Conservation (phyloP, 1,140 invertebrate species). For the Zaprionus lachaisei region DNA sequence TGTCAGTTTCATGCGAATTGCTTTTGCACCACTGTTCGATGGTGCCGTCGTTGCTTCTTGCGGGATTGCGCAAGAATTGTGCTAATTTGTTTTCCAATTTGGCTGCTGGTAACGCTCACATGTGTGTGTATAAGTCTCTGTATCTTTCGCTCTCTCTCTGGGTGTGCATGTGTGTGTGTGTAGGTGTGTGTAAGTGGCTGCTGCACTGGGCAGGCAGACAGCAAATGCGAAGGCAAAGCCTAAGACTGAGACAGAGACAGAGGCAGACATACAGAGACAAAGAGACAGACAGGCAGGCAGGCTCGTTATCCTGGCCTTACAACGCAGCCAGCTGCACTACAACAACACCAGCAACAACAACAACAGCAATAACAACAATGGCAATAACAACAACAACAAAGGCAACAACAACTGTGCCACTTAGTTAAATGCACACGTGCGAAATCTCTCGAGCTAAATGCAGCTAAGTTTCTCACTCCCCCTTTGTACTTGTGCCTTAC, state of each 20-base stretch:
- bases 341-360: conserved; percentile 11
- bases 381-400: neutral
- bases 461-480: conserved; percentile 43
- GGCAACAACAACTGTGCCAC: conserved; percentile 50
- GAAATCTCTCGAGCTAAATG: conserved; percentile 78
- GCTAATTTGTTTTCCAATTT: conserved; percentile 77
- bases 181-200: conserved; percentile 18
- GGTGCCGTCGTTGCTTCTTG: conserved; percentile 17
- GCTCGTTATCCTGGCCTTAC: conserved; percentile 41
- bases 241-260: neutral
- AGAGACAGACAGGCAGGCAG: neutral
- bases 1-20: conserved; percentile 40
- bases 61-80: conserved; percentile 68
- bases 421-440: conserved; percentile 77
- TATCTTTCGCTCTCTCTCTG: neutral
- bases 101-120: conserved; percentile 34
- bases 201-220: conserved; percentile 3
- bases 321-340: conserved; percentile 31
- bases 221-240: neutral
- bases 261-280: neutral
- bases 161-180: conserved; percentile 9
- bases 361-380: conserved; percentile 16
- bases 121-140: conserved; percentile 10
- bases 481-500: neutral
- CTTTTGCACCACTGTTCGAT: conserved; percentile 57